Base-by-base conservation (phyloP, 2,888 invertebrate genomes). In the Teinopalpus imperialis region DNA sequence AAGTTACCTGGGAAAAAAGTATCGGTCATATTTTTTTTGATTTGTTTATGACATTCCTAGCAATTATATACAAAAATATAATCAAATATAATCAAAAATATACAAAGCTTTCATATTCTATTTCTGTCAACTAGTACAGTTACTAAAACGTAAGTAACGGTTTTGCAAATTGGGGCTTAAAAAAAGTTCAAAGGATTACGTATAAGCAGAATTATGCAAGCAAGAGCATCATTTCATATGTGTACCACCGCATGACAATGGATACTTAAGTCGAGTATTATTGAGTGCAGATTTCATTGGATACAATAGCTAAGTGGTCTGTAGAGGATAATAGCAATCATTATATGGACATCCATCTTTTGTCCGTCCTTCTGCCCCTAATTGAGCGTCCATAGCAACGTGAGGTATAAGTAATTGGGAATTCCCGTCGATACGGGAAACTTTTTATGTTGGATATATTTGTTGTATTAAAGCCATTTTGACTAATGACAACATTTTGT, bases 371-470 rank as follows among this genome's bases (percentile, higher is more conserved):
- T 10, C 53, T 45, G 53, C 54, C 66, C 58, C 61, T 74, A 70
- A 72, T 74, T 73, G 66, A 56, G 63, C 56, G 53, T 47, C 61
- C 67, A 71, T 79, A 55, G 73, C 51, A 65, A 78, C 75, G 48
- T 43, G 49, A 46, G 46, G 41, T 43, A 49, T 42, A 49, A 56
- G 44, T 45, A 45, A 45, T 45, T 45, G 45, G 45, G 34, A 34
- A 21, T 40, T 29, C 16, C 23, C 34, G 21, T 45, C 12, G 20
- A 32, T 34, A 40, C n/a, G 34, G 32, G 20, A 44, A 30, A 44
- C 31, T 8, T 45, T 32, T 45, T 10, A 20, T 32, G 13, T 13
- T 12, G 2, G 8, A 40, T 29, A 43, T 43, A 9, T 36, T 20
- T 14, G 3, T n/a, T 24, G 27, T 20, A 20, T 14, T 29, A n/a